A percentile compares a stretch with the other conserved stretches of the same genome.
phyloP scores from a whole-genome alignment of 2,888 invertebrate genomes.

The Rhamphomyia laevipes region DNA sequence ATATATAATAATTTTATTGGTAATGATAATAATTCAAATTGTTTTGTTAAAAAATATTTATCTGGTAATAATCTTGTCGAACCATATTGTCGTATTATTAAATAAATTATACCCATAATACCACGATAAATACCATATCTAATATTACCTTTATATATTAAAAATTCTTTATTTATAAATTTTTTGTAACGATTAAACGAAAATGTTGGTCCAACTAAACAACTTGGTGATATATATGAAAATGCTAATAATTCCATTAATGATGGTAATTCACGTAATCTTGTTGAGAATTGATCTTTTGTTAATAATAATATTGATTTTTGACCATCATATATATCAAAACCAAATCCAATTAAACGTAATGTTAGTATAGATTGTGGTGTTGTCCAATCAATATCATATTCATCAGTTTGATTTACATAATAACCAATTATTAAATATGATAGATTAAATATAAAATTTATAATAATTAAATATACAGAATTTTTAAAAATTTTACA shows the following conservation, averaged over 20 bases:
- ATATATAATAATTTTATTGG: slow-evolving; percentile 51
- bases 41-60: slow-evolving; percentile 55
- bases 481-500: slow-evolving; percentile 40
- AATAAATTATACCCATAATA: slow-evolving; percentile 56
- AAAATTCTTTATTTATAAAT: slow-evolving; percentile 60
- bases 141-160: slow-evolving; percentile 34
- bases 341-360: slow-evolving; percentile 75
- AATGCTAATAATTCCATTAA: slow-evolving; percentile 72
- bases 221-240: slow-evolving; percentile 78
- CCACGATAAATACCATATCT: slow-evolving; percentile 45
- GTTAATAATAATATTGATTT: slow-evolving; percentile 45
- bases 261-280: slow-evolving; percentile 51
- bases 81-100: slow-evolving; percentile 63
- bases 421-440: slow-evolving; percentile 70
- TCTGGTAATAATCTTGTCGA: slow-evolving; percentile 54
- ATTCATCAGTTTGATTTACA: slow-evolving; percentile 67
- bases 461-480: slow-evolving; percentile 48
- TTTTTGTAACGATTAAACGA: slow-evolving; percentile 68
- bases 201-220: slow-evolving; percentile 90
- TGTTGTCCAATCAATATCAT: slow-evolving; percentile 96
- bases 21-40: slow-evolving; percentile 44
- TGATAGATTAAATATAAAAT: slow-evolving; percentile 70
- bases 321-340: slow-evolving; percentile 69
- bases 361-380: slow-evolving; percentile 91
- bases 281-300: slow-evolving; percentile 57